Evolutionary conservation across 2,113 vertebrate species (phyloP).

Genomic region (Dicerorhinus sumatrensis): DNA sequence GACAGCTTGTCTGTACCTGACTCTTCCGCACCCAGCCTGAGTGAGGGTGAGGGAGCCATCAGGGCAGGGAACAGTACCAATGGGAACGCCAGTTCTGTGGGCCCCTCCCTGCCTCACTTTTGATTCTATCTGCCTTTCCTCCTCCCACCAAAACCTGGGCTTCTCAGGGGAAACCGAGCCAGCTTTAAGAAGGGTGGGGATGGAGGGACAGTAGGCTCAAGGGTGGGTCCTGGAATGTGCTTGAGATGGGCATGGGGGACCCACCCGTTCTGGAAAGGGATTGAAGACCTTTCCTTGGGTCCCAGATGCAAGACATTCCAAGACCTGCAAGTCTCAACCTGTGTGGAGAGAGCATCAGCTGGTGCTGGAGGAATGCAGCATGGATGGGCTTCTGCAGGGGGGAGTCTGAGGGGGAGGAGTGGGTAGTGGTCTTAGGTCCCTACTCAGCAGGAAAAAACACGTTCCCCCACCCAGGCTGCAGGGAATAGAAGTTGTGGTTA

Average conservation of each 20-base stretch:
- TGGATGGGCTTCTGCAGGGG: not conserved
- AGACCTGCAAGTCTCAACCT: constrained; percentile 55
- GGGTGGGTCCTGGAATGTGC: constrained; percentile 63
- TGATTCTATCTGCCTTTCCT: constrained; percentile 76
- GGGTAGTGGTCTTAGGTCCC: not conserved
- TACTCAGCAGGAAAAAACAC: not conserved
- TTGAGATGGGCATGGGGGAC: constrained; percentile 24
- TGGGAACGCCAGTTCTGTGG: constrained; percentile 76
- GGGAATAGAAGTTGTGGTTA: constrained; percentile 27
- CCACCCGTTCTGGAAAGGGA: constrained; percentile 62
- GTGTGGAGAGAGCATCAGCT: constrained; percentile 48
- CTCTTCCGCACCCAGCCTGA: constrained; percentile 66
- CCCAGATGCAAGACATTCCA: constrained; percentile 48
- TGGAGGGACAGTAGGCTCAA: constrained; percentile 23
- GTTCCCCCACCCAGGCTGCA: not conserved
- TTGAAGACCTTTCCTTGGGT: constrained; percentile 20
- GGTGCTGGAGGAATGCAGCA: not conserved
- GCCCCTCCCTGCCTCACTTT: constrained; percentile 77
- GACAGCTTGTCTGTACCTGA: constrained; percentile 74
- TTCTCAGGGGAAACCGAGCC: constrained; percentile 44
- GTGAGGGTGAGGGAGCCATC: constrained; percentile 60
- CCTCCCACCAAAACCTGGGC: constrained; percentile 65
- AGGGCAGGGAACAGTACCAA: constrained; percentile 69
- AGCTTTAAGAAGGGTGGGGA: constrained; percentile 54
- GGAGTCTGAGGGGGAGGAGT: not conserved